phyloP scores from a whole-genome alignment of 2,797 vertebrate species.

The Mionectes olivaceus region DNA sequence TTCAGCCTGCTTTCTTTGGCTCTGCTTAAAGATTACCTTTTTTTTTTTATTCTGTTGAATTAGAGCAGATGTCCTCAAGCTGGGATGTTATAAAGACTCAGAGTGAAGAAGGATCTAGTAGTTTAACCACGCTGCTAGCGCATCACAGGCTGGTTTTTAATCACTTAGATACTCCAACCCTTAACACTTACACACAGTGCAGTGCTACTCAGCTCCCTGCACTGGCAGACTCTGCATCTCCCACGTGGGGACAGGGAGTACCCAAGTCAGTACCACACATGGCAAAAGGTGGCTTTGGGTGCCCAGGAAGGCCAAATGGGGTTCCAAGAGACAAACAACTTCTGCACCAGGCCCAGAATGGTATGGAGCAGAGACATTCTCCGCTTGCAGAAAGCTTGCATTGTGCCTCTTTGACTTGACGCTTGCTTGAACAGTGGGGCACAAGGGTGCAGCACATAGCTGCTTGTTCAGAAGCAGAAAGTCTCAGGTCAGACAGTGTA shows the following conservation, averaged over 20 bases:
- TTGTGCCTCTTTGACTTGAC: not conserved
- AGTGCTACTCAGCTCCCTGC: not conserved
- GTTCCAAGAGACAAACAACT: not conserved
- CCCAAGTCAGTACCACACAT: not conserved
- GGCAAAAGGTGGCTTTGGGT: not conserved
- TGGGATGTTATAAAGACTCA: not conserved
- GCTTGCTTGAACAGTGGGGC: not conserved
- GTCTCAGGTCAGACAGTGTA: not conserved
- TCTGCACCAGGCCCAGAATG: not conserved
- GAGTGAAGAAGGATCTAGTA: not conserved
- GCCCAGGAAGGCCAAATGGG: not conserved
- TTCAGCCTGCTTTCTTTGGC: not conserved
- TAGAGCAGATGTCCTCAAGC: not conserved
- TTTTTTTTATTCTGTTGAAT: not conserved
- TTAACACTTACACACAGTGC: not conserved
- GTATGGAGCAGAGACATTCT: not conserved
- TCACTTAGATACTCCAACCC: not conserved
- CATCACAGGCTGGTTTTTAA: not conserved
- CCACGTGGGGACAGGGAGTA: fast-evolving
- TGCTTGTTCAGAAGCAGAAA: not conserved
- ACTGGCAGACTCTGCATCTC: not conserved
- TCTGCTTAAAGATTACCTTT: not conserved
- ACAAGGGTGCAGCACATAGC: not conserved
- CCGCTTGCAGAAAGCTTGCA: not conserved
- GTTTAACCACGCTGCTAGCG: not conserved